phyloP scores from a whole-genome alignment of 2,888 invertebrate genomes.

The Acleris literana region DNA sequence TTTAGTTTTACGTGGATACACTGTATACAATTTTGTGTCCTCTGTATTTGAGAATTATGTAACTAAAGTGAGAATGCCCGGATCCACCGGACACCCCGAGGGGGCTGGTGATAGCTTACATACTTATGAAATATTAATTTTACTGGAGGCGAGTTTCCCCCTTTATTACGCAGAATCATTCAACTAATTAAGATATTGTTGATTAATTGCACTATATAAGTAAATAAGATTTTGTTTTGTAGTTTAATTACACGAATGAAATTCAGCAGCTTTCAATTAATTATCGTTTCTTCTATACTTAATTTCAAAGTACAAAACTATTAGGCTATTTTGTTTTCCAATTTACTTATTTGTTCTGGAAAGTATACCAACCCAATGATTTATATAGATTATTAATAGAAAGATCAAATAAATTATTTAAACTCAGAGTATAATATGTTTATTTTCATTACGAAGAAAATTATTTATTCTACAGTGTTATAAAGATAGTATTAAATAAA shows the following conservation, averaged over 20 bases:
- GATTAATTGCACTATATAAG: slow-evolving; percentile 54
- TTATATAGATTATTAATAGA: slow-evolving; percentile 59
- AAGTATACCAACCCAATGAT: slow-evolving; percentile 59
- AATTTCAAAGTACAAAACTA: slow-evolving; percentile 80
- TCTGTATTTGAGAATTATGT: slow-evolving; percentile 33
- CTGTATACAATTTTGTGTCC: slow-evolving; percentile 69
- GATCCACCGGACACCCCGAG: slow-evolving; percentile 21
- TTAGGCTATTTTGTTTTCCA: slow-evolving; percentile 66
- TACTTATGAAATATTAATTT: slow-evolving; percentile 34
- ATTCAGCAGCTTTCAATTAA: slow-evolving; percentile 70
- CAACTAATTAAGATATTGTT: slow-evolving; percentile 63
- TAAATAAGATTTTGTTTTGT: slow-evolving; percentile 66
- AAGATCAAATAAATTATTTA: slow-evolving; percentile 75
- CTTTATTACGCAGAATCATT: slow-evolving; percentile 47
- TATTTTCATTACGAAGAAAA: slow-evolving; percentile 71
- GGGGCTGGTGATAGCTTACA: slow-evolving; percentile 25
- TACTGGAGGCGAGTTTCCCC: slow-evolving; percentile 43
- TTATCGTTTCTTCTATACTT: slow-evolving; percentile 63
- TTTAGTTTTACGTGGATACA: slow-evolving; percentile 82
- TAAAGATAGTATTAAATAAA: slow-evolving; percentile 66
- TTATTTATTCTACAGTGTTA: slow-evolving; percentile 67
- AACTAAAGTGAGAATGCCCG: slow-evolving; percentile 35
- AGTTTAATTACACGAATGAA: slow-evolving; percentile 70
- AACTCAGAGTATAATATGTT: slow-evolving; percentile 62
- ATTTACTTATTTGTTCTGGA: slow-evolving; percentile 63